Base-by-base conservation (phyloP, 2,113 vertebrate genomes). In the Cephalopterus ornatus region DNA sequence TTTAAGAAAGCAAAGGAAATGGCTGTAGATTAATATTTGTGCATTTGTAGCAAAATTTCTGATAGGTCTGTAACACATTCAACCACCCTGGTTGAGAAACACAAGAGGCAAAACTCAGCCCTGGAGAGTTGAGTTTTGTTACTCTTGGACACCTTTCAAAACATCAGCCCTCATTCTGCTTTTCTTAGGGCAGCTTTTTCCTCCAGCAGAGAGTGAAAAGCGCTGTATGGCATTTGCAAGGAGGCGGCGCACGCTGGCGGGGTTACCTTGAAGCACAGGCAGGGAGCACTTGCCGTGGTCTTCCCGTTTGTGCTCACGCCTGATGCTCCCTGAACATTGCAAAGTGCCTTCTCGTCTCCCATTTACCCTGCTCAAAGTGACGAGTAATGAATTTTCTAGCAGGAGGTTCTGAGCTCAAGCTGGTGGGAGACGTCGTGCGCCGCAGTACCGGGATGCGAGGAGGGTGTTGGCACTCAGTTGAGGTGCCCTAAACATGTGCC, bases 121-220 rank as follows among this genome's bases (percentile, higher is more conserved):
- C 97, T 97, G 95, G 95, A 97, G 96, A 97, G 67, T 92, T 94
- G 91, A 91, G 92, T 92, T 97, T 97, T 98, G 97, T 98, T 98
- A 97, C 96, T 97, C 93, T 98, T 98, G 98, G 98, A 98, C 83
- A 93, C 89, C 90, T 98, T 98, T 98, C 98, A 98, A 97, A 98
- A 97, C 94, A 96, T 88, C 83, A 95, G 97, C 83, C 85, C 55
- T 89, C 94, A 96, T 96, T 97, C 95, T 94, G 94, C 95, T 97
- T 97, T 97, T 89, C 96, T 95, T 95, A 74, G 85, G 70, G 95
- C 46, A 91, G 92, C 44, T 94, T 97, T 97, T 97, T 92, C 85
- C 94, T 96, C 97, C 96, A 96, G 92, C 92, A 94, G 92, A 88
- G 96, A 95, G 88, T 65, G 88, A 96, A 95, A 96, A 97, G 80